These are phyloP conservation scores for Hylaeus anthracinus DNA, from an alignment of 1,140 invertebrate genomes.

Conservation along the genomic window DNA sequence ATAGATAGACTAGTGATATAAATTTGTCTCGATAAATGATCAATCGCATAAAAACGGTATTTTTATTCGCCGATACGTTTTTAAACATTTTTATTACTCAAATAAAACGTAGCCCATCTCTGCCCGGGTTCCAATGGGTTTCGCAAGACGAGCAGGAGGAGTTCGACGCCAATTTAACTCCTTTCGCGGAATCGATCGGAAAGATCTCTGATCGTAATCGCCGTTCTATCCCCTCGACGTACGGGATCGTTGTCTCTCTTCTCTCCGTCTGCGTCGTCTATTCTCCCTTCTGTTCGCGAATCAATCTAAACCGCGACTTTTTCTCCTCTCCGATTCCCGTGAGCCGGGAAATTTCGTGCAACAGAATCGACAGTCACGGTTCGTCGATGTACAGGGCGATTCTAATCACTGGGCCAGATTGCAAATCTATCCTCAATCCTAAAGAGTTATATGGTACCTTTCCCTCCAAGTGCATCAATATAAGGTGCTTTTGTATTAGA, in stretches of 20 bases:
- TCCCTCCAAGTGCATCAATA: too few relatives aligned
- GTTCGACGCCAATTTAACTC: conserved; percentile 42
- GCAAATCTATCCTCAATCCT: too few relatives aligned
- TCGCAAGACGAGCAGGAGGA: neutral
- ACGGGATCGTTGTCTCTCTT: neutral
- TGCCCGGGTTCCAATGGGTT: too few relatives aligned
- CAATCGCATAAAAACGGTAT: too few relatives aligned
- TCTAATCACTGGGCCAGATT: too few relatives aligned
- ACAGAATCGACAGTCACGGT: neutral
- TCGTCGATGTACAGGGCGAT: neutral
- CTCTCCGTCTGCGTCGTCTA: conserved; percentile 1
- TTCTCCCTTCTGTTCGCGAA: neutral
- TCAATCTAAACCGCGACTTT: conserved; percentile 6
- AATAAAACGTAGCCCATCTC: too few relatives aligned
- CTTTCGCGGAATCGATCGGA: conserved; percentile 31
- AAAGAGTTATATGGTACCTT: too few relatives aligned
- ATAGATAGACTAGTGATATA: too few relatives aligned
- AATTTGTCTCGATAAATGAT: too few relatives aligned
- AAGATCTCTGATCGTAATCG: conserved; percentile 43
- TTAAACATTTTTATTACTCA: too few relatives aligned
- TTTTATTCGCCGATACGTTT: too few relatives aligned
- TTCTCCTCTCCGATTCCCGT: neutral
- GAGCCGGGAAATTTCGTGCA: neutral
- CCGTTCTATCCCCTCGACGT: neutral
- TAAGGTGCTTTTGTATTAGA: too few relatives aligned